phyloP scores from a whole-genome alignment of 1,140 invertebrate genomes.

The Drosophila lacteicornis region DNA sequence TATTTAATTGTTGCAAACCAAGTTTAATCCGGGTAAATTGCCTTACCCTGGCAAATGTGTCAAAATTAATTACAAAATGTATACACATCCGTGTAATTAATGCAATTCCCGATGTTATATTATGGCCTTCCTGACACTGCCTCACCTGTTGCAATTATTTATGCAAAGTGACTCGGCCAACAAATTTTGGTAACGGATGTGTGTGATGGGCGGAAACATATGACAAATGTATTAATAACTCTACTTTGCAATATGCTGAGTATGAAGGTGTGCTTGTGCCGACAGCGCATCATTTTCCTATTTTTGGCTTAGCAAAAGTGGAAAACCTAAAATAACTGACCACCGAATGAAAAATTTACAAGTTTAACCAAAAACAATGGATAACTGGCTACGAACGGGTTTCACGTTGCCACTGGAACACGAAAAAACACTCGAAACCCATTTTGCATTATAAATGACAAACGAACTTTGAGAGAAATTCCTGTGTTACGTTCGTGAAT shows the following conservation, averaged over 20 bases:
- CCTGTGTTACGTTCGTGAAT: background rate
- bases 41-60: constrained; percentile 21
- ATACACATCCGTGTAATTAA: constrained; percentile 49
- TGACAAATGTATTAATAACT: constrained; percentile 53
- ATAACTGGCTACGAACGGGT: constrained; percentile 1
- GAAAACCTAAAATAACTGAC: constrained; percentile 5
- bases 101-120: constrained; percentile 46
- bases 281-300: background rate
- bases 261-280: background rate
- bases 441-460: constrained; percentile 56
- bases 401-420: constrained; percentile 3
- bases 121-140: constrained; percentile 12
- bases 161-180: constrained; percentile 27
- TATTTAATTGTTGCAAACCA: constrained; percentile 20
- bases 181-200: constrained; percentile 45
- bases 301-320: constrained; percentile 3
- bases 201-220: constrained; percentile 26
- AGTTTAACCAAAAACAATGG: background rate
- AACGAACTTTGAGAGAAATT: constrained; percentile 23
- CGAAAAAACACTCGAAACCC: constrained; percentile 36
- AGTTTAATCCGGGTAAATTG: constrained; percentile 1
- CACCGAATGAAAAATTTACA: constrained; percentile 12
- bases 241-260: background rate
- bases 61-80: constrained; percentile 46
- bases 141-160: constrained; percentile 56